Base-by-base conservation (phyloP, 2,113 vertebrate species). In the Planiliza haematocheilus region DNA sequence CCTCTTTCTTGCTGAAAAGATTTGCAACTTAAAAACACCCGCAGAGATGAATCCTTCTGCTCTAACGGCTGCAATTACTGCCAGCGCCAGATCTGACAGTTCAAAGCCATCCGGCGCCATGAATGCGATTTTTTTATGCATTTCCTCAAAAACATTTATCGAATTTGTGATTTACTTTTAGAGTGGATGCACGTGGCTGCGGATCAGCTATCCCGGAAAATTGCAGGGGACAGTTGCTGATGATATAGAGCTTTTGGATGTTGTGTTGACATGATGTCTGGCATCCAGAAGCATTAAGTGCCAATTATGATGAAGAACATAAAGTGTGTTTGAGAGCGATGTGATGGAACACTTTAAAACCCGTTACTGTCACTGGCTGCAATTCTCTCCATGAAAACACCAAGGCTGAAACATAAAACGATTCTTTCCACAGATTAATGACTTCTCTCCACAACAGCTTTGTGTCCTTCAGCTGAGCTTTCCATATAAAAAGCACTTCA, bases 21-120 rank as follows among this genome's bases (percentile, higher is more conserved):
- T n/a, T n/a, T 48, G 65, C 2, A 3, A 65, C 57, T 55, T 64
- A 18, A 52, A 38, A 74, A 61, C 77, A 82, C 77, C 64, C 73
- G 7, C 57, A 36, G 13, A 67, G 62, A 81, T 62, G 45, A 86
- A 82, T 76, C 69, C 21, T 49, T 80, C 77, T 48, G 30, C 53
- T 74, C 39, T 65, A 83, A 85, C 63, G 69, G 53, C 67, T 69
- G 74, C 77, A 79, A 81, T 87, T 86, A 86, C 80, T 69, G 79
- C 59, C 76, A 71, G 41, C 57, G 36, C 57, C 58, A 83, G 62
- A 79, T 81, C 37, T 63, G 70, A 66, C 39, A 20, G 30, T 14
- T 37, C 46, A 61, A n/a, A n/a, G n/a, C n/a, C n/a, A n/a, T n/a
- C n/a, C n/a, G n/a, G 64, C 46, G 10, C 17, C 0, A 8, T 13